Evolutionary conservation across 1,140 invertebrate genomes (phyloP).

Genomic region (Fopius arisanus): DNA sequence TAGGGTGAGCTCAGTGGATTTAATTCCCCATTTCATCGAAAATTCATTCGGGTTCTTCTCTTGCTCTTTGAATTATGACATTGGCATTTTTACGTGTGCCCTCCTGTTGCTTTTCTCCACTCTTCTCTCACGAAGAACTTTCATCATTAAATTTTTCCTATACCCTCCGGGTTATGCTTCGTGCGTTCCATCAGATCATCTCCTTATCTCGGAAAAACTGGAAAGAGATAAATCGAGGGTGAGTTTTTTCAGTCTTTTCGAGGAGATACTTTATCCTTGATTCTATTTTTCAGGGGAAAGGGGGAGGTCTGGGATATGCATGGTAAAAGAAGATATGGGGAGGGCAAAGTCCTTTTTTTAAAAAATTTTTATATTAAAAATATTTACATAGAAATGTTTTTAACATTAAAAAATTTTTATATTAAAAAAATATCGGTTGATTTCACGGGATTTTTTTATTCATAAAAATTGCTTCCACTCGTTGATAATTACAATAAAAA

Average conservation of each 20-base stretch:
- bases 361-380: no score
- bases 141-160: constrained; percentile 2
- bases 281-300: background rate
- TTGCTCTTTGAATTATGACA: background rate
- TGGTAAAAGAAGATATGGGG: no score
- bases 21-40: background rate
- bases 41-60: background rate
- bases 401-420: no score
- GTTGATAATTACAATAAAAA: no score
- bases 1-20: background rate
- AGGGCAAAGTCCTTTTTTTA: no score
- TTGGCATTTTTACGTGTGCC: background rate
- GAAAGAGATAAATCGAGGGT: background rate
- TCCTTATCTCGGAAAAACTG: background rate
- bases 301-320: no score
- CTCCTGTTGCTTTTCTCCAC: background rate
- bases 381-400: no score
- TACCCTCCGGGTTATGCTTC: background rate
- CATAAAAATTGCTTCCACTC: no score
- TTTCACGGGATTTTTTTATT: no score
- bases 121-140: background rate
- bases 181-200: background rate
- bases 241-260: background rate
- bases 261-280: background rate
- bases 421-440: no score